Percentiles rank a stretch among this genome's conserved stretches.
These are phyloP conservation scores for Oryzias woworae DNA, from an alignment of 2,113 vertebrate genomes.

Conservation along the genomic window DNA sequence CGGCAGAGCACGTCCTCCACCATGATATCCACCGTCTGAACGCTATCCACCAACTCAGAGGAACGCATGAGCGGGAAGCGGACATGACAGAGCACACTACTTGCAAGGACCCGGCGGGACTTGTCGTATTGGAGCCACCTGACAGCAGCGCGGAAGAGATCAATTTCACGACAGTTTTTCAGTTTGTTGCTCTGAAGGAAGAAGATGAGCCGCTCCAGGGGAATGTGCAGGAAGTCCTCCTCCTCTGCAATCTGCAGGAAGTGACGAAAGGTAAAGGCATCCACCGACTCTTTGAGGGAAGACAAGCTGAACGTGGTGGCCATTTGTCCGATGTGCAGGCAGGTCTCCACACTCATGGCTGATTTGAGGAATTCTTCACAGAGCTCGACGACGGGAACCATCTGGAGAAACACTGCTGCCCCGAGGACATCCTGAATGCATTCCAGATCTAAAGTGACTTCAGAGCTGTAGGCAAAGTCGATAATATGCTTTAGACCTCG, in stretches of 20 bases:
- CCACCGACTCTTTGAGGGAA: slow-evolving; percentile 92
- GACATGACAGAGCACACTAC: slow-evolving; percentile 89
- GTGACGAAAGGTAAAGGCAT: slow-evolving; percentile 91
- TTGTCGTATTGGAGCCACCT: slow-evolving; percentile 90
- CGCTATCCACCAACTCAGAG: slow-evolving; percentile 92
- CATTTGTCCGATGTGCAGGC: slow-evolving; percentile 96
- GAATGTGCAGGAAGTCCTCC: slow-evolving; percentile 95
- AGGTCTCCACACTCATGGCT: slow-evolving; percentile 96
- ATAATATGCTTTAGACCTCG: slow-evolving; percentile 93
- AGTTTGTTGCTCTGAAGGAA: slow-evolving; percentile 96
- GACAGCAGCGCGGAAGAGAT: slow-evolving; percentile 89
- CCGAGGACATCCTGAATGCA: slow-evolving; percentile 97
- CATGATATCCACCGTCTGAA: slow-evolving; percentile 94
- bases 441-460: slow-evolving; percentile 94
- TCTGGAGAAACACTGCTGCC: slow-evolving; percentile 96
- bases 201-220: slow-evolving; percentile 91
- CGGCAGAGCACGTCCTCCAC: slow-evolving; percentile 92
- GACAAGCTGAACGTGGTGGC: slow-evolving; percentile 93
- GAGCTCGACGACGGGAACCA: slow-evolving; percentile 94
- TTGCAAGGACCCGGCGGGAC: slow-evolving; percentile 79
- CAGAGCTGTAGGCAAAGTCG: slow-evolving; percentile 95
- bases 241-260: slow-evolving; percentile 95
- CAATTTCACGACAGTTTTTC: slow-evolving; percentile 90
- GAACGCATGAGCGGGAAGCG: slow-evolving; percentile 97
- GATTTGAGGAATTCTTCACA: slow-evolving; percentile 98